Conservation (phyloP, 2,888 invertebrate species). For the Tachina grossa region DNA sequence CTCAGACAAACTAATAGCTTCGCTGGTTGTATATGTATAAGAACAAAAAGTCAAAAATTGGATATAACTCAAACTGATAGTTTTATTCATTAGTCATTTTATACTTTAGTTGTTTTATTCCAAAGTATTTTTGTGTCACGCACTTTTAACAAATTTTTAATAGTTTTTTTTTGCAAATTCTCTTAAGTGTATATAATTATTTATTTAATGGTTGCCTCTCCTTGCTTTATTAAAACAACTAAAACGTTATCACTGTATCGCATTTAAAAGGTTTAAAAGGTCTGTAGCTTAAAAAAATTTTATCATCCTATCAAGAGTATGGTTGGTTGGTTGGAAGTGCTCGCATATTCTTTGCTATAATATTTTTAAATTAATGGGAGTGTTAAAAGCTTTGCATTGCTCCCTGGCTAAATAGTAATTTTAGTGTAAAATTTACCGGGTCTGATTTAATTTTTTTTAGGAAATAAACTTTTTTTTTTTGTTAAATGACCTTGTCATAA, state of each 20-base stretch:
- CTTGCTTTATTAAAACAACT: neutral
- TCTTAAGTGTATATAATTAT: neutral
- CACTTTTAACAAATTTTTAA: slow-evolving; percentile 18
- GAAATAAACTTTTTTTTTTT: slow-evolving; percentile 37
- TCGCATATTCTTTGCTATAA: neutral
- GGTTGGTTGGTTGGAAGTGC: neutral
- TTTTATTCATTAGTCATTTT: neutral
- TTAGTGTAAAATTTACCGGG: neutral
- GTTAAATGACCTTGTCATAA: slow-evolving; percentile 57
- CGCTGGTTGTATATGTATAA: no score
- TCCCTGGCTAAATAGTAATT: neutral
- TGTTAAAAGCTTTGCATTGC: slow-evolving; percentile 1
- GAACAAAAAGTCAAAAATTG: neutral
- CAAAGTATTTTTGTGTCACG: slow-evolving; percentile 13
- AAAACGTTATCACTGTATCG: neutral
- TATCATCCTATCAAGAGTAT: neutral
- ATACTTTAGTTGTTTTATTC: neutral
- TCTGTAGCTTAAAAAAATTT: neutral
- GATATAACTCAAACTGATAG: neutral
- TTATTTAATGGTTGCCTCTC: neutral
- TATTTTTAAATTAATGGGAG: neutral
- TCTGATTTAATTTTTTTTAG: slow-evolving; percentile 10
- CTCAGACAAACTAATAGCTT: no score
- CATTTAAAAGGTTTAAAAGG: neutral
- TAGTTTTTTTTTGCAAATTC: slow-evolving; percentile 5